Conservation (phyloP, 1,140 invertebrate species). For the Drosophila asahinai region DNA sequence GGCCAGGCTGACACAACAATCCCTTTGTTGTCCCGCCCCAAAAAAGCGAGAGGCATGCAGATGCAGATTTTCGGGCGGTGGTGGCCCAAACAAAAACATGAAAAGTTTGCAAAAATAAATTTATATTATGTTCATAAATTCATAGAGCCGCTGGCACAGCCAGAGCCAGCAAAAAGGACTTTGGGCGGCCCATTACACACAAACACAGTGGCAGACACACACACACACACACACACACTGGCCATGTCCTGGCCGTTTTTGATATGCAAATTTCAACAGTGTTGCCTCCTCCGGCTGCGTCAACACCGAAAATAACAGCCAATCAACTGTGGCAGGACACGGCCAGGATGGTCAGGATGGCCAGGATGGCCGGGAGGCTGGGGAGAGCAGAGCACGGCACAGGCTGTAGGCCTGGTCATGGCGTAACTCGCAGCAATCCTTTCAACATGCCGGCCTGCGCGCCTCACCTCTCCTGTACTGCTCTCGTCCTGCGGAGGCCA, state of each 20-base stretch:
- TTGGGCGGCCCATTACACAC: slow-evolving; percentile 65
- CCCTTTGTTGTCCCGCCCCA: slow-evolving; percentile 70
- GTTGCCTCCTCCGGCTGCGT: slow-evolving; percentile 65
- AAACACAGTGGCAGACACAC: slow-evolving; percentile 19
- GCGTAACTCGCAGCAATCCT: slow-evolving; percentile 75
- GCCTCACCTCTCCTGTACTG: slow-evolving; percentile 7
- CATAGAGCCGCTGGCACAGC: slow-evolving; percentile 70
- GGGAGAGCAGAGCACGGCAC: slow-evolving; percentile 1
- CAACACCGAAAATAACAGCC: slow-evolving; percentile 83
- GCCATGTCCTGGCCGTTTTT: slow-evolving; percentile 66
- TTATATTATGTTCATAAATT: slow-evolving; percentile 85
- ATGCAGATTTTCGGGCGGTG: slow-evolving; percentile 66
- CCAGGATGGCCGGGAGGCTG: neutral
- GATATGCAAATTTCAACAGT: slow-evolving; percentile 83
- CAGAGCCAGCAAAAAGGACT: slow-evolving; percentile 58
- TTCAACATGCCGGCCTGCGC: slow-evolving; percentile 71
- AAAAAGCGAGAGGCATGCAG: slow-evolving; percentile 1
- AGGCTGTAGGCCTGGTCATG: slow-evolving; percentile 53
- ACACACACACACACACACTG: slow-evolving; percentile 4
- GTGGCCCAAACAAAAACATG: slow-evolving; percentile 77
- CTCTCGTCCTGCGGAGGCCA: slow-evolving; percentile 37
- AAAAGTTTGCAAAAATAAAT: slow-evolving; percentile 84
- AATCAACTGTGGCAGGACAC: slow-evolving; percentile 80
- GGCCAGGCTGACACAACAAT: slow-evolving; percentile 70
- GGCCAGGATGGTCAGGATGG: slow-evolving; percentile 8